Percentiles rank a stretch among this genome's conserved stretches.
phyloP scores from a whole-genome alignment of 2,797 vertebrate species.

The Rhabdomys pumilio region DNA sequence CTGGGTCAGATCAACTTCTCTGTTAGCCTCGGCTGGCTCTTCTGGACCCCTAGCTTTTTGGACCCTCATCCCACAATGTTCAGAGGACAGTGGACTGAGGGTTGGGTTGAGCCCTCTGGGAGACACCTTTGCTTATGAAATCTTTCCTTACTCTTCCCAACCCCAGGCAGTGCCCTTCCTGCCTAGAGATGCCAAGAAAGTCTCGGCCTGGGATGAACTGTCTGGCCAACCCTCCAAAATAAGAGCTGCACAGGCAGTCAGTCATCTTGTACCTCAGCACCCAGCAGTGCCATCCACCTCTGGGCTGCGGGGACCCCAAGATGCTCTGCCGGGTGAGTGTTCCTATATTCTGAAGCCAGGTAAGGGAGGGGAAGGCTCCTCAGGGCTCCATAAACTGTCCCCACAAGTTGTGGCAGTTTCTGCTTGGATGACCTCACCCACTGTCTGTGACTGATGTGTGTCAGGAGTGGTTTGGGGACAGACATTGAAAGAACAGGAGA shows the following conservation, averaged over 20 bases:
- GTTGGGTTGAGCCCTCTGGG: neutral
- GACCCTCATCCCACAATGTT: neutral
- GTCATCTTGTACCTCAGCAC: neutral
- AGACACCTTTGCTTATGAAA: neutral
- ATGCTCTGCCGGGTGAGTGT: slow-evolving; percentile 78
- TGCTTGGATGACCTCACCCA: neutral
- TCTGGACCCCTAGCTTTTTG: neutral
- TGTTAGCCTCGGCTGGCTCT: neutral
- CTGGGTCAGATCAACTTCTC: neutral
- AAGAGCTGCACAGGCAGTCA: slow-evolving; percentile 21
- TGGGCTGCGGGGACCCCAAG: slow-evolving; percentile 20
- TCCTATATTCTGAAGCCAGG: neutral
- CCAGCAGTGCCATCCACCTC: slow-evolving; percentile 16
- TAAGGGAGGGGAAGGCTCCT: slow-evolving; percentile 22
- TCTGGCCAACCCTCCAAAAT: slow-evolving; percentile 40
- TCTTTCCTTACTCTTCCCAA: slow-evolving; percentile 16
- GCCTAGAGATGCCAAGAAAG: slow-evolving; percentile 87
- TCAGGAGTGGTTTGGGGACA: neutral
- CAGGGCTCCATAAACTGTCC: neutral
- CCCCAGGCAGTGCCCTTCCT: slow-evolving; percentile 82
- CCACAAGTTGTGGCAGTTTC: slow-evolving; percentile 25
- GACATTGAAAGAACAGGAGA: neutral
- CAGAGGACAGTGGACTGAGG: neutral
- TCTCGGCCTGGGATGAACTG: slow-evolving; percentile 76
- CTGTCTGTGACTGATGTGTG: neutral